Evolutionary conservation across 1,140 invertebrate species (phyloP).

Genomic region (Wasmannia auropunctata): DNA sequence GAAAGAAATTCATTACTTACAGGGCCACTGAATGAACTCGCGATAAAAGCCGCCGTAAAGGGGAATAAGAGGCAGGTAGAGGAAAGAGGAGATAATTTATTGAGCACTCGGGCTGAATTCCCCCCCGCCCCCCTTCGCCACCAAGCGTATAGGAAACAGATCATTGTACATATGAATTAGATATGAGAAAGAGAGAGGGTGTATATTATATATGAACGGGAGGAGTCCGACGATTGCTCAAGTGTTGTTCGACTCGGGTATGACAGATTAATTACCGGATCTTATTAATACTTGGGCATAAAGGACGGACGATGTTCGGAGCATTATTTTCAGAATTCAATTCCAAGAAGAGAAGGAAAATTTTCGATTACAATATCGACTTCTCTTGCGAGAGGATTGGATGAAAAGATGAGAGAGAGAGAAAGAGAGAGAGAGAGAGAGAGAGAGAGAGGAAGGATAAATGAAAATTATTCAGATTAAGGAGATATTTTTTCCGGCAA

Average conservation of each 20-base stretch:
- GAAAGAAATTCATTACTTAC: constrained; percentile 53
- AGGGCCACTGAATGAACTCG: constrained; percentile 24
- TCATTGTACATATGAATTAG: constrained; percentile 6
- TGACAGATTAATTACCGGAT: neutral
- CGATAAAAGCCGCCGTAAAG: constrained; percentile 38
- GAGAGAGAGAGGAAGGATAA: constrained; percentile 7
- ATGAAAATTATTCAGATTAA: constrained; percentile 39
- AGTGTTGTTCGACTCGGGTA: neutral
- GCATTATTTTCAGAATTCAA: neutral
- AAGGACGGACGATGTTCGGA: neutral
- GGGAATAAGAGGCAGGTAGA: neutral
- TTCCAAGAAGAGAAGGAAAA: neutral
- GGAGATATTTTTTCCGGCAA: constrained; percentile 10
- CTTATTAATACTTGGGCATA: neutral
- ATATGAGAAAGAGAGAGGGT: neutral
- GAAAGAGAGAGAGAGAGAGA: no score
- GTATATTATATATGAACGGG: neutral
- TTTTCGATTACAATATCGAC: neutral
- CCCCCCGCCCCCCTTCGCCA: no score
- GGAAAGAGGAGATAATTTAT: constrained; percentile 23
- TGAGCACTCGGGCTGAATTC: neutral
- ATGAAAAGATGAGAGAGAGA: neutral
- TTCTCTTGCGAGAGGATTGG: neutral
- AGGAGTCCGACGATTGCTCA: neutral
- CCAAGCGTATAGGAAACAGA: neutral